Conservation (phyloP, 2,113 vertebrate species). For the Chrysochloris asiatica region DNA sequence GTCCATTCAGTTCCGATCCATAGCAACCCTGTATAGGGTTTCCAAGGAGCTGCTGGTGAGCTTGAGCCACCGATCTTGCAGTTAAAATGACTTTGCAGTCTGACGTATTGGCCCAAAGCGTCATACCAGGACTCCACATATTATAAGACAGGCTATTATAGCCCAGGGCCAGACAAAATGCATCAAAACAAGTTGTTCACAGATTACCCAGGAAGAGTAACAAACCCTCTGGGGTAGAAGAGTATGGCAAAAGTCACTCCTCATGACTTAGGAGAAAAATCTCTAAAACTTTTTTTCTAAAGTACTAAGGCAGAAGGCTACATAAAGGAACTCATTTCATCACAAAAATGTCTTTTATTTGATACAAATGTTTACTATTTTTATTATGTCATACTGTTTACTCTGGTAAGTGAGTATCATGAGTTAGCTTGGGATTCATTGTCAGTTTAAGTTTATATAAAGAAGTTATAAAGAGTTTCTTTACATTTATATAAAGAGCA, state of each 20-base stretch:
- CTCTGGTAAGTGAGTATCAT: background rate
- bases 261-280: background rate
- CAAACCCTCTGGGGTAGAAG: background rate
- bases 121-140: too few relatives aligned
- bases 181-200: background rate
- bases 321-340: background rate
- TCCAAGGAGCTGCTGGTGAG: too few relatives aligned
- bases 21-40: too few relatives aligned
- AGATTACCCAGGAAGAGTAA: background rate
- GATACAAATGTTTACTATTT: background rate
- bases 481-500: too few relatives aligned
- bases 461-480: too few relatives aligned
- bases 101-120: too few relatives aligned
- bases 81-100: too few relatives aligned
- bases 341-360: background rate
- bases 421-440: background rate
- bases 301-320: background rate
- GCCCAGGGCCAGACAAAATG: background rate
- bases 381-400: background rate
- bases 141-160: background rate
- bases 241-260: background rate
- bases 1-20: too few relatives aligned
- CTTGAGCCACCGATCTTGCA: too few relatives aligned
- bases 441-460: conserved; percentile 20
- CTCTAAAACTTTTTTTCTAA: background rate